phyloP scores from a whole-genome alignment of 2,888 invertebrate species.

The Adineta ricciae region DNA sequence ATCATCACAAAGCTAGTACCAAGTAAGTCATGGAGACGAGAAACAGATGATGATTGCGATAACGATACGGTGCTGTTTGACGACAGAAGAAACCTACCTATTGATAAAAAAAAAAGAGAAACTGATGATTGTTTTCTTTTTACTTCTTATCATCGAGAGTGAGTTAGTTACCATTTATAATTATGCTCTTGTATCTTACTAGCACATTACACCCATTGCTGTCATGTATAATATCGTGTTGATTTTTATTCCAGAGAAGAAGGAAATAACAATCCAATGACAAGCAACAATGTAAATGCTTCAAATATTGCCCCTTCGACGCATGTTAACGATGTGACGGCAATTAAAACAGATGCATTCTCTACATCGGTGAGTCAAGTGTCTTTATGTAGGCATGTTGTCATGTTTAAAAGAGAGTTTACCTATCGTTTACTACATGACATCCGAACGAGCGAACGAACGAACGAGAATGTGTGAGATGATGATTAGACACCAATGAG shows the following conservation, averaged over 20 bases:
- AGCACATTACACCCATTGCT: not conserved
- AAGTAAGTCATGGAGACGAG: not conserved
- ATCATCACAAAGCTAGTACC: not conserved
- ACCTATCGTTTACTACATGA: not conserved
- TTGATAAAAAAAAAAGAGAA: not conserved
- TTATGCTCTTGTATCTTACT: not conserved
- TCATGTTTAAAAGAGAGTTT: not conserved
- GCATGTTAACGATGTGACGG: not conserved
- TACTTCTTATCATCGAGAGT: not conserved
- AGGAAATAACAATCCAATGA: not conserved
- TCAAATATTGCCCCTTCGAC: not conserved
- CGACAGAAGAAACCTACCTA: not conserved
- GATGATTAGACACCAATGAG: too few relatives aligned
- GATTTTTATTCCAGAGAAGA: not conserved
- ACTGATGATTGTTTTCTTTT: not conserved
- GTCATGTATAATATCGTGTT: not conserved
- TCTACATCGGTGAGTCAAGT: not conserved
- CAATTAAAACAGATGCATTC: not conserved
- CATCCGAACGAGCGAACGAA: not conserved
- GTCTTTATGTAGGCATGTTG: not conserved
- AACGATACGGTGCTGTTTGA: not conserved
- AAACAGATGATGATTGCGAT: not conserved
- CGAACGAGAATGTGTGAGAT: not conserved
- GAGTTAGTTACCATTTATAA: not conserved
- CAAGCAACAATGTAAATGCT: not conserved